Evolutionary conservation across 2,113 vertebrate species (phyloP).

Genomic region (Dipodomys merriami): DNA sequence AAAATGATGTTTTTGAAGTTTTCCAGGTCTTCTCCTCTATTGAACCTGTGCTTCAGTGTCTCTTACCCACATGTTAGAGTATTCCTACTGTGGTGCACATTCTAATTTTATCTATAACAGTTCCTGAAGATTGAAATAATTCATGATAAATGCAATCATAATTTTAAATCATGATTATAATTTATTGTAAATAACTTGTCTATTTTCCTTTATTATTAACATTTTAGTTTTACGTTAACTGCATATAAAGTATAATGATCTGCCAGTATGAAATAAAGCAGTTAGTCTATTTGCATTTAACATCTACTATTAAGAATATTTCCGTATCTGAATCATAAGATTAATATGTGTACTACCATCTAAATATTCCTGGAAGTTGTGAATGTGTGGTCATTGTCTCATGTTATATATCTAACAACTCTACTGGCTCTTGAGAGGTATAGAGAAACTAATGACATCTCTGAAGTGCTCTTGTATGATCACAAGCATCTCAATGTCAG

Average conservation of each 20-base stretch:
- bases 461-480: not conserved
- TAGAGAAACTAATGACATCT: slow-evolving; percentile 6
- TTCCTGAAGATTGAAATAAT: slow-evolving; percentile 10
- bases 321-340: not conserved
- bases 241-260: not conserved
- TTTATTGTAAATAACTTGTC: not conserved
- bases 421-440: not conserved
- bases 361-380: not conserved
- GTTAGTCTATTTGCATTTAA: slow-evolving; percentile 8
- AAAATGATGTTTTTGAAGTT: slow-evolving; percentile 41
- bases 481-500: not conserved
- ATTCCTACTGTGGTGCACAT: not conserved
- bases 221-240: not conserved
- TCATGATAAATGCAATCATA: not conserved
- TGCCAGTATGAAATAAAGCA: not conserved
- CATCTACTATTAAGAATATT: slow-evolving; percentile 9
- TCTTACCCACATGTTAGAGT: not conserved
- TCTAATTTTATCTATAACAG: not conserved
- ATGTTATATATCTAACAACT: not conserved
- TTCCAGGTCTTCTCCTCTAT: not conserved
- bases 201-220: slow-evolving; percentile 20
- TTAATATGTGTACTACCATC: not conserved
- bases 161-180: slow-evolving; percentile 13
- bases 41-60: not conserved
- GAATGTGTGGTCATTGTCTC: not conserved